Conservation (phyloP, 2,888 invertebrate species). For the Watsonalla cultraria region DNA sequence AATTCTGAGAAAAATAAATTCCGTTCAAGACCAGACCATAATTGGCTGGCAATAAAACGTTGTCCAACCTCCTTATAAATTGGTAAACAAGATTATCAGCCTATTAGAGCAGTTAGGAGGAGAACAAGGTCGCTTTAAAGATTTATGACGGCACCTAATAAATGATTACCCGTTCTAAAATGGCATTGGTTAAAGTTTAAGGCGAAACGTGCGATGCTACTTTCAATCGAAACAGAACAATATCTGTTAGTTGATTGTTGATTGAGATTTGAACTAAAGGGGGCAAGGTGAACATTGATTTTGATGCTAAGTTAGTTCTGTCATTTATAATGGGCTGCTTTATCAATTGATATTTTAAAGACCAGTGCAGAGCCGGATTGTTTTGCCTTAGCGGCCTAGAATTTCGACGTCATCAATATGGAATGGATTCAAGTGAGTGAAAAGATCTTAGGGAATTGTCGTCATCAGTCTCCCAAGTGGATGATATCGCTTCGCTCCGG, state of each 20-base stretch:
- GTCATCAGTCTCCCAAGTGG: too few relatives aligned
- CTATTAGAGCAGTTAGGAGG: not conserved
- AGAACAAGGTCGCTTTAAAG: not conserved
- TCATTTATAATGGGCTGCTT: too few relatives aligned
- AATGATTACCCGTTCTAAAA: constrained; percentile 8
- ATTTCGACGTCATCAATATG: too few relatives aligned
- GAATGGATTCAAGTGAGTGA: too few relatives aligned
- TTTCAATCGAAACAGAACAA: constrained; percentile 5
- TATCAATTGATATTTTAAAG: too few relatives aligned
- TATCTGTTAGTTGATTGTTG: constrained; percentile 5
- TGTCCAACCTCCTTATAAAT: not conserved
- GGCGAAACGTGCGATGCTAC: constrained; percentile 7
- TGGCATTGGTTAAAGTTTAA: constrained; percentile 18
- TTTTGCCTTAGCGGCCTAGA: too few relatives aligned
- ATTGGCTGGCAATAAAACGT: too few relatives aligned
- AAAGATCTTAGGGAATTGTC: too few relatives aligned
- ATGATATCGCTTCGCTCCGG: too few relatives aligned
- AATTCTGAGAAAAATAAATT: not conserved
- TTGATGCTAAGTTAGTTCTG: not conserved
- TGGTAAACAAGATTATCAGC: not conserved
- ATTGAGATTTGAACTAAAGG: too few relatives aligned
- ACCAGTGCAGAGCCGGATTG: too few relatives aligned
- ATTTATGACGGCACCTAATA: not conserved
- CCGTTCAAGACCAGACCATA: not conserved
- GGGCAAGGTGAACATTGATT: too few relatives aligned